These are phyloP conservation scores for Drosophila pseudoananassae DNA, from an alignment of 1,140 invertebrate genomes.

Conservation along the genomic window DNA sequence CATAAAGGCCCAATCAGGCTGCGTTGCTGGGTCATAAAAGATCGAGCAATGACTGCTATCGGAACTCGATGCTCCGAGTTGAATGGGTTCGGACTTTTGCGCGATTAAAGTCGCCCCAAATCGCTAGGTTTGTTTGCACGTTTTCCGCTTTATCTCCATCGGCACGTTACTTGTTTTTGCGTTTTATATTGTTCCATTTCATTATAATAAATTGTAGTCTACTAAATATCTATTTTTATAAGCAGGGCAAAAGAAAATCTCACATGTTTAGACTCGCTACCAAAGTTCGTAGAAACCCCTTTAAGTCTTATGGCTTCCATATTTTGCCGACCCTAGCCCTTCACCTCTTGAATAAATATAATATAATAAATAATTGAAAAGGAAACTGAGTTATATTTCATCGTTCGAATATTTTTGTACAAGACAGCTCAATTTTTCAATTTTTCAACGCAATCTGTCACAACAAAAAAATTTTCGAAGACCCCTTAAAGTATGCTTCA, in stretches of 20 bases:
- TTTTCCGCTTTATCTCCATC: neutral
- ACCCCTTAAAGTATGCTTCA: neutral
- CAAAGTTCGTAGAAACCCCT: no score
- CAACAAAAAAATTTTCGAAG: neutral
- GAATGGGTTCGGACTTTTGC: conserved; percentile 11
- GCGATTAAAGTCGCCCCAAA: conserved; percentile 20
- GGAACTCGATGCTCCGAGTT: conserved; percentile 18
- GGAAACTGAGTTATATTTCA: no score
- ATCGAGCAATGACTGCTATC: conserved; percentile 51
- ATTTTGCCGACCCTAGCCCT: no score
- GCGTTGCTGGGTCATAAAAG: conserved; percentile 53
- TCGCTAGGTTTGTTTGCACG: neutral
- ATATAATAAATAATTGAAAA: no score
- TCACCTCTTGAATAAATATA: no score
- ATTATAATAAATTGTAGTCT: neutral
- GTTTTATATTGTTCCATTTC: neutral
- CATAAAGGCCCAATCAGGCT: conserved; percentile 45
- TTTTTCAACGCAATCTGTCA: neutral
- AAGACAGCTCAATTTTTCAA: neutral
- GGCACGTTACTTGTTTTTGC: neutral
- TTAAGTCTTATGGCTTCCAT: no score
- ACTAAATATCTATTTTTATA: no score
- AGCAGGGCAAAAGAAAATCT: no score
- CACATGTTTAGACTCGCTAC: no score
- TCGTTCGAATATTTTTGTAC: no score